phyloP scores from a whole-genome alignment of 2,797 vertebrate genomes.

The Falco biarmicus region DNA sequence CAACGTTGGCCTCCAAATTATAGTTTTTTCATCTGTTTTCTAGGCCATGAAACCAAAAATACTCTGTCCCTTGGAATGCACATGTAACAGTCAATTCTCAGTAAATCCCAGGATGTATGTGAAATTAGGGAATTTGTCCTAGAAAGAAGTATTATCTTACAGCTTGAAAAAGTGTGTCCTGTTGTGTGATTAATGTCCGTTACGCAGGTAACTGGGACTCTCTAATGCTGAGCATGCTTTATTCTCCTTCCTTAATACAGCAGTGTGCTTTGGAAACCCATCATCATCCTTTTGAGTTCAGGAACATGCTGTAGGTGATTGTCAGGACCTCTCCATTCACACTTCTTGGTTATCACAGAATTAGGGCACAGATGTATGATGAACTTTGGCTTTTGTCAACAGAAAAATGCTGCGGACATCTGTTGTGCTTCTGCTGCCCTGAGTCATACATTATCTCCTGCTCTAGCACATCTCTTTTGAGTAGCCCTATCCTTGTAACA shows the following conservation, averaged over 20 bases:
- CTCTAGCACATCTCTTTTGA: neutral
- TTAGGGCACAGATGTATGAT: neutral
- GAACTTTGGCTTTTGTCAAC: neutral
- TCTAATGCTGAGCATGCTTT: neutral
- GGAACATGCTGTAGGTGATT: neutral
- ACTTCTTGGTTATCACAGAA: neutral
- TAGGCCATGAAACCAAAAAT: neutral
- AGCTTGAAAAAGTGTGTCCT: neutral
- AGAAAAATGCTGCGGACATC: neutral
- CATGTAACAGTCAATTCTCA: neutral
- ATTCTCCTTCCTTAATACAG: neutral
- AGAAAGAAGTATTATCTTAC: neutral
- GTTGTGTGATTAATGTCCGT: neutral
- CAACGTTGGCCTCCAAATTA: neutral
- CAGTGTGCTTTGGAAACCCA: neutral
- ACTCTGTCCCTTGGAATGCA: neutral
- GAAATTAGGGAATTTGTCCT: neutral
- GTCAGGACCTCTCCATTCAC: neutral
- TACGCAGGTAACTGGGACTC: neutral
- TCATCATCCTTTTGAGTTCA: neutral
- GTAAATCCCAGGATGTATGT: neutral
- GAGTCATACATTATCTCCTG: neutral
- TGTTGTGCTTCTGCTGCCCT: neutral
- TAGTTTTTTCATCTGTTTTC: neutral
- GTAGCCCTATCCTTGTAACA: neutral